Conservation (phyloP, 2,797 vertebrate species). For the Danionella dracula region DNA sequence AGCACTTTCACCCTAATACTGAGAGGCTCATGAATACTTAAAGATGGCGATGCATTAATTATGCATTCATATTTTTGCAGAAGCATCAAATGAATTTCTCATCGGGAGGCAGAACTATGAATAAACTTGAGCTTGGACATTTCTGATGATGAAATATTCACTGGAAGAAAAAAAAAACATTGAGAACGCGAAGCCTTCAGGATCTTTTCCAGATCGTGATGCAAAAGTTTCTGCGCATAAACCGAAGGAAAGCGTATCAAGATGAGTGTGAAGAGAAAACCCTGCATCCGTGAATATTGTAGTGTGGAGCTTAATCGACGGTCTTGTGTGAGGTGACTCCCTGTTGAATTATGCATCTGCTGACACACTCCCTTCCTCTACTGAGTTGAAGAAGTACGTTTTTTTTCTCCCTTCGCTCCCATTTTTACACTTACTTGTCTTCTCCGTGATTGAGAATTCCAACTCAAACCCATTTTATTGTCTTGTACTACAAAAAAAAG, state of each 20-base stretch:
- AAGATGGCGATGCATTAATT: constrained; percentile 55
- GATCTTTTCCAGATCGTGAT: too few species aligned
- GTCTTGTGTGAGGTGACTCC: background rate
- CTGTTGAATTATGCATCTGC: constrained; percentile 23
- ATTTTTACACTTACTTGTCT: background rate
- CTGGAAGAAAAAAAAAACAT: too few species aligned
- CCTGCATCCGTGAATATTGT: background rate
- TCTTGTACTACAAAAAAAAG: too few species aligned
- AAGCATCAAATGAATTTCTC: constrained; percentile 50
- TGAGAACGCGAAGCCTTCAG: too few species aligned
- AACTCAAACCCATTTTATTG: too few species aligned
- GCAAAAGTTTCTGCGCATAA: background rate
- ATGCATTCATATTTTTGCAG: constrained; percentile 52
- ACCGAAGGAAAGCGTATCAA: background rate
- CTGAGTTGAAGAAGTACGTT: constrained; percentile 1
- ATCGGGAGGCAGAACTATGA: constrained; percentile 39
- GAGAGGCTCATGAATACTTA: constrained; percentile 50
- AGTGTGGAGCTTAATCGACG: background rate
- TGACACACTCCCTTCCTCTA: constrained; percentile 8
- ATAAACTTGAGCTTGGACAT: constrained; percentile 21
- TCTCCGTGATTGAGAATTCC: constrained; percentile 28
- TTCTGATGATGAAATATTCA: constrained; percentile 41
- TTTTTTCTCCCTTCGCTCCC: too few species aligned
- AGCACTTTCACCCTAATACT: background rate
- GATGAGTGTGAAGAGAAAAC: background rate